Base-by-base conservation (phyloP, 2,888 invertebrate genomes). In the Synergus laeviventris region DNA sequence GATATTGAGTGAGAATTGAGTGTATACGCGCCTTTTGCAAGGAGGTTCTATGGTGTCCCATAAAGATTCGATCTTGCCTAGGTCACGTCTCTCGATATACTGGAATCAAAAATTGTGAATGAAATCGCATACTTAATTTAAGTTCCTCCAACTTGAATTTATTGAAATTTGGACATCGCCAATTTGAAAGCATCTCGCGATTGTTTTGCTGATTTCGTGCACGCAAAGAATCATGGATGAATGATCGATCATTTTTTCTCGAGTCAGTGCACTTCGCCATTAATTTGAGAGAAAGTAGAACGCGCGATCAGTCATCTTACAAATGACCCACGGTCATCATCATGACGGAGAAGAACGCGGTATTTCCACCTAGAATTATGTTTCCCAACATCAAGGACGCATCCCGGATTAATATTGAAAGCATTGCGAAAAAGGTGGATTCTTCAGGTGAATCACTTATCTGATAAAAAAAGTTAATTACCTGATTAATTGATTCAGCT, bases 221-320 rank as follows among this genome's bases (percentile, higher is more conserved):
- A 21, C 16, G 21, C 42, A 45, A 31, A 45, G 8, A 45, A 66
- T 66, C 66, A 60, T 8, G 60, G 24, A 60, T 36, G 60, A 60
- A 31, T 60, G 36, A 36, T 36, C 60, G 66, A 45, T 66, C 45
- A 66, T 24, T 45, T 24, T 66, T 66, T 66, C 42, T 49, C 54
- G 59, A 73, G 38, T 18, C 56, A 64, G 56, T 75, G 59, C 56
- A 64, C 66, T 66, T 31, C n/a, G 62, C 38, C 49, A 75, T 75
- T 84, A 83, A 84, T 84, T 82, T 78, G 80, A 70, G 84, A 83
- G 84, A 84, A 84, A 84, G 84, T 84, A 80, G 84, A 82, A 81
- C 84, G 80, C 73, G 38, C 64, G 75, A 79, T 79, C 74, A 45
- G 45, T 66, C 66, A 45, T 66, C 24, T 66, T 9, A 24, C 24